Evolutionary conservation across 2,797 vertebrate genomes (phyloP), one percentile per base, ranked within the genome.

Genomic region (Carduelis carduelis): DNA sequence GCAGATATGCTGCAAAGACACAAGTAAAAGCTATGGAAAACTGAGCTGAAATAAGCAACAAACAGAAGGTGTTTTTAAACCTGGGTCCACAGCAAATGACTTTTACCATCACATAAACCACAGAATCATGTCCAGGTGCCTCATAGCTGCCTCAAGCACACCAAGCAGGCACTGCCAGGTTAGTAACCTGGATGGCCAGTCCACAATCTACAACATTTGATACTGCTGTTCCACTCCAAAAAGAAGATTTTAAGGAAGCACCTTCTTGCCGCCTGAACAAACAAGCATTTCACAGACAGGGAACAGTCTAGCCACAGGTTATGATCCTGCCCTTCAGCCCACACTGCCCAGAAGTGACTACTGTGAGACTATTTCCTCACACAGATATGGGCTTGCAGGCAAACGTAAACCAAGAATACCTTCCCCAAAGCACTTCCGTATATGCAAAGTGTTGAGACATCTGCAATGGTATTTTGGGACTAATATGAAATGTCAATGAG

Each of bases 401-500:
- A 87, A 79, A 75, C 6, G 3, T 12, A 39, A 47, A 55, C 4
- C 21, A 77, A 47, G 8, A 61, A 47, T 9, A 82, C 3, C 21
- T 43, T 61, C n/a, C 39, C 20, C 63, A 61, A 50, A 63, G 16
- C 35, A 50, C 24, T 80, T 66, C 64, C 21, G 15, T 11, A 50
- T 16, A n/a, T 30, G 46, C 43, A 41, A 68, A 82, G 43, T 22
- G 21, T 68, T 63, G 24, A 56, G 64, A 63, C 9, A 76, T 12
- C n/a, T 37, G 27, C 68, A 88, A 24, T 0, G 3, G 19, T 24
- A 17, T 55, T 84, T 66, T 66, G 20, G n/a, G 39, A 66, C 23
- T 30, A 41, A n/a, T 0, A 28, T 0, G 13, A 91, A 66, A 66
- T 17, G 24, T 7, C 4, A 0, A 87, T 0, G 0, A 79, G 10